Percentiles rank a stretch among this genome's conserved stretches.
phyloP scores from a whole-genome alignment of 1,140 invertebrate species.

The Hyposmocoma kahamanoa region DNA sequence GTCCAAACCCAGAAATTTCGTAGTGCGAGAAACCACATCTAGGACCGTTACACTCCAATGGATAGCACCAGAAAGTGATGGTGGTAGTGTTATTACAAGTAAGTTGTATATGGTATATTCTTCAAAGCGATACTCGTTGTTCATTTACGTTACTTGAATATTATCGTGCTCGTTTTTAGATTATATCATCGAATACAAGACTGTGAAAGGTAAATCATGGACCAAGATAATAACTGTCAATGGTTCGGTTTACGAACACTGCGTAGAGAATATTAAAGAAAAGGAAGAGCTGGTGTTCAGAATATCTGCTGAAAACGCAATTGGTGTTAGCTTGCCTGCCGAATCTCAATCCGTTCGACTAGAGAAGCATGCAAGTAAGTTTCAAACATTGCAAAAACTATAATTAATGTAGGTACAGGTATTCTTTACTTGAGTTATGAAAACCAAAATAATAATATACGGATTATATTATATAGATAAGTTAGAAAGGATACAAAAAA shows the following conservation, averaged over 20 bases:
- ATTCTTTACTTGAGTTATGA: too few species aligned
- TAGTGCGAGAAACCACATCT: slow-evolving; percentile 86
- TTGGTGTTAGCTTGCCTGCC: slow-evolving; percentile 88
- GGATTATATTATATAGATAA: too few species aligned
- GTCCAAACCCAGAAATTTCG: slow-evolving; percentile 85
- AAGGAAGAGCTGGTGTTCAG: slow-evolving; percentile 92
- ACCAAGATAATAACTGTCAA: slow-evolving; percentile 91
- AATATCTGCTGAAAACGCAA: slow-evolving; percentile 92
- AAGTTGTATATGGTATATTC: too few species aligned
- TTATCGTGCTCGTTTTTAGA: too few species aligned
- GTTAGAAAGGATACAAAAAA: too few species aligned
- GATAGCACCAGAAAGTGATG: slow-evolving; percentile 87
- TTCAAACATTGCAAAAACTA: too few species aligned
- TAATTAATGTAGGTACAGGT: too few species aligned
- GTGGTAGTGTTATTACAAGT: slow-evolving; percentile 91
- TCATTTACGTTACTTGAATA: too few species aligned
- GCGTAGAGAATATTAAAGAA: slow-evolving; percentile 91
- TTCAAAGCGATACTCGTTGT: too few species aligned
- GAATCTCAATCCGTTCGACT: slow-evolving; percentile 87
- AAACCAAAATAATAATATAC: too few species aligned
- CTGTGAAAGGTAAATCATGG: slow-evolving; percentile 84
- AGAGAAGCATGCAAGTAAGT: slow-evolving; percentile 96
- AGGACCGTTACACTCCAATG: slow-evolving; percentile 90
- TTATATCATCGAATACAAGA: slow-evolving; percentile 95
- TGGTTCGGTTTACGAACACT: slow-evolving; percentile 83